Evolutionary conservation across 2,888 invertebrate genomes (phyloP), one percentile per base, ranked within the genome.

Genomic region (Panopea generosa): DNA sequence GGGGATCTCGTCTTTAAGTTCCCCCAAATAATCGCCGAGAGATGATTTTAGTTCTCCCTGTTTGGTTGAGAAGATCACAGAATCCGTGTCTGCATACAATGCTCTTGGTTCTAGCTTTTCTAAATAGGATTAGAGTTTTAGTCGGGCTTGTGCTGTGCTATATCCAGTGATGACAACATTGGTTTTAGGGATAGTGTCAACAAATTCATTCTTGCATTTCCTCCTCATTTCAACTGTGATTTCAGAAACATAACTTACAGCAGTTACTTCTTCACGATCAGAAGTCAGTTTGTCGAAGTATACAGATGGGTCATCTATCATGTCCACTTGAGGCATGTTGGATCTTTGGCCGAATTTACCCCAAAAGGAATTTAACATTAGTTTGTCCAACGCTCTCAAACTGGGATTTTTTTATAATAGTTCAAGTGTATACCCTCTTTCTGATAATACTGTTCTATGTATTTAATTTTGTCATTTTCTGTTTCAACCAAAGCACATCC

Each of bases 131-230:
- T 71, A 71, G 0, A 71, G 45, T 40, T 71, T 71, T 0, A 71
- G 50, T 2, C 71, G 57, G 1, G 71, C 71, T 45, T 71, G 71
- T 2, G 49, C 38, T 1, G 50, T 61, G 11, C 49, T 61, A 20
- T 40, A 59, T 9, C 69, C 71, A 16, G 71, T 63, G 16, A 71
- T 63, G 43, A 71, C 59, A 0, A 65, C 65, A 45, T 71, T 71
- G 14, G 63, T 71, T 50, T 53, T 49, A 16, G 20, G 14, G 27
- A 24, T 38, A 0, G 92, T 49, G 65, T 92, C 92, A 71, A 92
- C 86, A 26, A 61, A 69, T 14, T 69, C 69, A 3, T 45, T n/a
- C 6, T 61, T 61, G 49, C 29, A 61, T 38, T 38, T 67, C 67
- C 68, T 72, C 7, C 61, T 16, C 50, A 82, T 67, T 56, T 62